These are phyloP conservation scores for Phenacoccus solenopsis DNA, from an alignment of 1,140 invertebrate genomes.

Conservation along the genomic window DNA sequence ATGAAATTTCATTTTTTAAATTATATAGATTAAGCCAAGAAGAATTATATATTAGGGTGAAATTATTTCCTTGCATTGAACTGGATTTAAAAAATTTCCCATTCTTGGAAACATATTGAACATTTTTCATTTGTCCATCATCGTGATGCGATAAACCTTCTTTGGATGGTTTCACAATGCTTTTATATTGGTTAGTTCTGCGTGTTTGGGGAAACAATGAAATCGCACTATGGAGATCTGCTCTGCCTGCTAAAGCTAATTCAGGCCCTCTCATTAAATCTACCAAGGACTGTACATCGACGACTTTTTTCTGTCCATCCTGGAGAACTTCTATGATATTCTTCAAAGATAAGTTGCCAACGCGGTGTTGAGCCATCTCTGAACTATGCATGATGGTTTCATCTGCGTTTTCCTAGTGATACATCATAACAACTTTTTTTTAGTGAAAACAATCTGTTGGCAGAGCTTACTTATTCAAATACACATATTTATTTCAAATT, in stretches of 20 bases:
- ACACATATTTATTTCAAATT: too few relatives aligned
- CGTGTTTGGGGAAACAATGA: not conserved
- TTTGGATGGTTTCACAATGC: not conserved
- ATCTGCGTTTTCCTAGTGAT: too few relatives aligned
- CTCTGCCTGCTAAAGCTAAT: constrained; percentile 45
- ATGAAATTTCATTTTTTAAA: not conserved
- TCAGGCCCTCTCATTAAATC: constrained; percentile 47
- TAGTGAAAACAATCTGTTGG: too few relatives aligned
- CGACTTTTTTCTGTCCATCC: constrained; percentile 40
- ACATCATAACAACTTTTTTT: too few relatives aligned
- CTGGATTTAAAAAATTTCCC: too few relatives aligned
- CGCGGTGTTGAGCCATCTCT: not conserved
- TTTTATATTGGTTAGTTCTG: not conserved
- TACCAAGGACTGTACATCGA: constrained; percentile 38
- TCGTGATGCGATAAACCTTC: not conserved
- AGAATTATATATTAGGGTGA: not conserved
- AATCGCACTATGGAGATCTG: constrained; percentile 41
- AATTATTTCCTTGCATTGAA: not conserved
- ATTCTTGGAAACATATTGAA: not conserved
- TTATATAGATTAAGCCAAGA: not conserved
- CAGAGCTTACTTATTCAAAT: too few relatives aligned
- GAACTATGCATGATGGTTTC: too few relatives aligned
- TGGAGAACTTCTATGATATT: constrained; percentile 38
- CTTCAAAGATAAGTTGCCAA: constrained; percentile 34
- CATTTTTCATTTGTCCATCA: not conserved